Conservation (phyloP, 1,140 invertebrate genomes). For the Atta cephalotes region DNA sequence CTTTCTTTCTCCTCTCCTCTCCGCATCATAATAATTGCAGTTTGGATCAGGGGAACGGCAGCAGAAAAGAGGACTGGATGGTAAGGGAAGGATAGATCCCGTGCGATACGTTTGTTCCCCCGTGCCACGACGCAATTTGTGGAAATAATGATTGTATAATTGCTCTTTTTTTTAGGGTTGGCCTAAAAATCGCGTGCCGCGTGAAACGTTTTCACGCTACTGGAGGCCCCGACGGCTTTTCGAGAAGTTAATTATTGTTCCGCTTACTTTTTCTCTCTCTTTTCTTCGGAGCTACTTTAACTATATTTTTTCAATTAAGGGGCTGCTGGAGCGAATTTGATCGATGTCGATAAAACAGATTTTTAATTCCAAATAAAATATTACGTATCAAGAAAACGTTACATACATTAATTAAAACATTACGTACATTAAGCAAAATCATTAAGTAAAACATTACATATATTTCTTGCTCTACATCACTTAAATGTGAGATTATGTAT, state of each 20-base stretch:
- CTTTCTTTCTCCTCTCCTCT: constrained; percentile 52
- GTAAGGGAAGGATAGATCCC: constrained; percentile 76
- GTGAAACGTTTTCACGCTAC: constrained; percentile 73
- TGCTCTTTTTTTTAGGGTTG: constrained; percentile 67
- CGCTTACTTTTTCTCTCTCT: constrained; percentile 26
- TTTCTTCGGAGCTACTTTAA: constrained; percentile 3
- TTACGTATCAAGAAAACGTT: no score
- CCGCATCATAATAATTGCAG: constrained; percentile 67
- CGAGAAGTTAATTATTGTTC: constrained; percentile 52
- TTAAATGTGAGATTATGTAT: no score
- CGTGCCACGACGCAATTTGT: constrained; percentile 76
- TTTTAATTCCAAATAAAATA: no score
- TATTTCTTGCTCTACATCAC: no score
- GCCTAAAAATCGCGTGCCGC: constrained; percentile 71
- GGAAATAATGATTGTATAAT: constrained; percentile 80
- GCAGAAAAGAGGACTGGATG: neutral
- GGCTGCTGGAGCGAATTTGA: no score
- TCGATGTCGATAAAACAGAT: no score
- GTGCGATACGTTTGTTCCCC: constrained; percentile 75
- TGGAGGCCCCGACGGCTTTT: constrained; percentile 42
- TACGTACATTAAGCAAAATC: no score
- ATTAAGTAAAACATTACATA: no score
- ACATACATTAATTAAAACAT: no score
- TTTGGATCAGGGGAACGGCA: constrained; percentile 48
- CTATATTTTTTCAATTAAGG: neutral